Evolutionary conservation across 2,113 vertebrate genomes (phyloP).

Genomic region (Actenoides lindsayi): DNA sequence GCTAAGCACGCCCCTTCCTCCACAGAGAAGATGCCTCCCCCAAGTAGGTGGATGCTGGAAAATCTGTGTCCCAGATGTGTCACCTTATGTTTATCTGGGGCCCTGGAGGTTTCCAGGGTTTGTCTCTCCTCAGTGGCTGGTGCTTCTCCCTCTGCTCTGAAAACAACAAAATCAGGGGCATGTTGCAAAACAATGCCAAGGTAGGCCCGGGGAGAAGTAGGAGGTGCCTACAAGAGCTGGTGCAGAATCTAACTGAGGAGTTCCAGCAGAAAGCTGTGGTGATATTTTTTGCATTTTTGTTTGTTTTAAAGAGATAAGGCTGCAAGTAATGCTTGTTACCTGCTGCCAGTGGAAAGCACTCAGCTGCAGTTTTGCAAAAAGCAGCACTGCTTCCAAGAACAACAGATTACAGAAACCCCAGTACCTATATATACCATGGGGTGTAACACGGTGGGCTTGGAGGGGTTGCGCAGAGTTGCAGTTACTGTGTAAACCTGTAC

Average conservation of each 20-base stretch:
- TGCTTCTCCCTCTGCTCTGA: not conserved
- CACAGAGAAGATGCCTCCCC: not conserved
- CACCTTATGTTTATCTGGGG: not conserved
- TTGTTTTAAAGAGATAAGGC: not conserved
- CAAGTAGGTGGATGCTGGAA: not conserved
- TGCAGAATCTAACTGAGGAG: not conserved
- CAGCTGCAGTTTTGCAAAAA: not conserved
- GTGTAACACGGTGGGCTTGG: not conserved
- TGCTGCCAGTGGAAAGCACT: not conserved
- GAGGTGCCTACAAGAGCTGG: not conserved
- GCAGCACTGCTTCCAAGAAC: not conserved
- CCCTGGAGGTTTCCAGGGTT: not conserved
- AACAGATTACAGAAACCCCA: not conserved
- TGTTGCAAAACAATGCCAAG: not conserved
- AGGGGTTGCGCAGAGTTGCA: not conserved
- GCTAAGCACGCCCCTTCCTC: not conserved
- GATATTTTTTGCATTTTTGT: not conserved
- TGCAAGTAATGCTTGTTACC: not conserved
- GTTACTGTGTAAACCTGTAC: not conserved
- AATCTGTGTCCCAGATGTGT: not conserved
- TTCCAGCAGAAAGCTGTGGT: not conserved
- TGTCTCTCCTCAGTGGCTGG: not conserved
- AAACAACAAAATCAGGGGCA: fast-evolving
- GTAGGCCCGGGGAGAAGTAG: not conserved
- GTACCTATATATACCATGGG: not conserved